Evolutionary conservation across 2,888 invertebrate species (phyloP).

Genomic region (Nomada ruficornis): DNA sequence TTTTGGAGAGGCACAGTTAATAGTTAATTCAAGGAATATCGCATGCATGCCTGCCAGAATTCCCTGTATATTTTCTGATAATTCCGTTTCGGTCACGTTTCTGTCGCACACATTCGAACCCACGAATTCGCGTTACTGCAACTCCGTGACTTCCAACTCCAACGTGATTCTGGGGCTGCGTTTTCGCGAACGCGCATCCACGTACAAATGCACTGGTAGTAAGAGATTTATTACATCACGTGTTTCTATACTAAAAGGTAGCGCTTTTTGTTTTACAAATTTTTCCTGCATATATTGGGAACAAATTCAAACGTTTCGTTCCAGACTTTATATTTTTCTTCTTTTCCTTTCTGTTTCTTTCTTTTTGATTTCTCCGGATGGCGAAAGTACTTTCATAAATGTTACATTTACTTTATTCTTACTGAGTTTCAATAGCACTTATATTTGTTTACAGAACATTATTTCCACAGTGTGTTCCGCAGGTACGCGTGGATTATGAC

Average conservation of each 20-base stretch:
- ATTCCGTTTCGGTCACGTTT: slow-evolving; percentile 49
- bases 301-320: background rate
- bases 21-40: slow-evolving; percentile 28
- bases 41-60: slow-evolving; percentile 32
- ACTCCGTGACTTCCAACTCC: slow-evolving; percentile 43
- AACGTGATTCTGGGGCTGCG: background rate
- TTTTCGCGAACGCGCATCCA: background rate
- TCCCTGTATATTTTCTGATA: slow-evolving; percentile 42
- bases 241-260: background rate
- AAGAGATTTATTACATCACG: background rate
- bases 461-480: too few relatives aligned
- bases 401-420: too few relatives aligned
- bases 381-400: too few relatives aligned
- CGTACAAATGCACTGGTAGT: background rate
- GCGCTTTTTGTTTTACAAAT: too few relatives aligned
- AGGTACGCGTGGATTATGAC: too few relatives aligned
- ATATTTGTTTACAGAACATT: too few relatives aligned
- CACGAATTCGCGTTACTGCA: slow-evolving; percentile 27
- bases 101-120: slow-evolving; percentile 33
- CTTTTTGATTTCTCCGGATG: too few relatives aligned
- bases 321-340: too few relatives aligned
- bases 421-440: too few relatives aligned
- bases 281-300: background rate
- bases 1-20: too few relatives aligned
- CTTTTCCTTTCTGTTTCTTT: too few relatives aligned